Evolutionary conservation across 2,888 invertebrate genomes (phyloP).

Genomic region (Cancer borealis): DNA sequence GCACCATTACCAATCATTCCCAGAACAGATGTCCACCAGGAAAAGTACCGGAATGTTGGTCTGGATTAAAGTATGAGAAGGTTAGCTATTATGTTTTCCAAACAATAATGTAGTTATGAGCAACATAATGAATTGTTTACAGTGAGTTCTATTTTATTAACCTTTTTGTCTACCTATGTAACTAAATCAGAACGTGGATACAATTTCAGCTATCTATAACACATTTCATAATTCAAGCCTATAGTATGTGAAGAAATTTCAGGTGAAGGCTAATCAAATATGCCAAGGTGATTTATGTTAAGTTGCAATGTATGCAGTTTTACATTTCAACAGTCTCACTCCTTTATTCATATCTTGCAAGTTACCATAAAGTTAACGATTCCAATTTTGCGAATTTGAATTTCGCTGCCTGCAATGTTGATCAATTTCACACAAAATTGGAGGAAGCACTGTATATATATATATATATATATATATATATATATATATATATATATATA

Average conservation of each 20-base stretch:
- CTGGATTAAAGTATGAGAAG: conserved; percentile 81
- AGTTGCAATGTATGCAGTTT: no score
- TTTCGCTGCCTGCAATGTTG: no score
- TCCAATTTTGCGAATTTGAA: no score
- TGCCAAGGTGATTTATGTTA: no score
- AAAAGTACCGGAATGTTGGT: conserved; percentile 97
- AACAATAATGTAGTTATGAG: neutral
- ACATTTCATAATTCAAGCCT: neutral
- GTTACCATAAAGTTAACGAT: no score
- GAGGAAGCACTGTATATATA: no score
- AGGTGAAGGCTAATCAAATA: neutral
- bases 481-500: no score
- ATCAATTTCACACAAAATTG: no score
- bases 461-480: no score
- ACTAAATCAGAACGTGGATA: neutral
- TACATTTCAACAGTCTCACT: no score
- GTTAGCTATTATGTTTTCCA: neutral
- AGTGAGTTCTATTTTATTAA: neutral
- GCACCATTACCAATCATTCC: conserved; percentile 92
- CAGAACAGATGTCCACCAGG: conserved; percentile 93
- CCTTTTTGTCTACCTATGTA: neutral
- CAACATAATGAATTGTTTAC: neutral
- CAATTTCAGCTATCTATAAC: neutral
- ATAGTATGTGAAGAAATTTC: neutral
- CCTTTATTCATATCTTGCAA: no score